Evolutionary conservation across 2,888 invertebrate species (phyloP).

Genomic region (Coecobrya sp.): DNA sequence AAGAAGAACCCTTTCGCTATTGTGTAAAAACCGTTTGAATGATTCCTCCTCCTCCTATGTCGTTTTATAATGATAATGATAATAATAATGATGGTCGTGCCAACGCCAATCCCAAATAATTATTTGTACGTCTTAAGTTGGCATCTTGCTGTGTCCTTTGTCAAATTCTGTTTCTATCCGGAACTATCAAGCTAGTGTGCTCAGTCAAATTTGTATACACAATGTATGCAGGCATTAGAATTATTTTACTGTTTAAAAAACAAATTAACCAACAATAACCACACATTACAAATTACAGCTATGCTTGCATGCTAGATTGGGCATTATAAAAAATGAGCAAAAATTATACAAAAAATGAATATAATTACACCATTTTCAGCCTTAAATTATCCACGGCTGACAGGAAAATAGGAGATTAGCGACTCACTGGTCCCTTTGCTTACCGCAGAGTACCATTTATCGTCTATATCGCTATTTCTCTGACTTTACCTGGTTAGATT

Average conservation of each 20-base stretch:
- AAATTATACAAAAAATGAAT: slow-evolving; percentile 72
- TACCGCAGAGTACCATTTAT: background rate
- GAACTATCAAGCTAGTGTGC: slow-evolving; percentile 15
- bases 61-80: slow-evolving; percentile 24
- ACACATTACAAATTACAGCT: background rate
- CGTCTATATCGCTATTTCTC: background rate
- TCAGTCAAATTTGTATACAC: background rate
- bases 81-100: slow-evolving; percentile 68
- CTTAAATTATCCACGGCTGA: slow-evolving; percentile 77
- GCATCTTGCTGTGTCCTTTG: slow-evolving; percentile 59
- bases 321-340: slow-evolving; percentile 43
- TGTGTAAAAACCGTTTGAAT: slow-evolving; percentile 47
- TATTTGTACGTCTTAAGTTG: slow-evolving; percentile 63
- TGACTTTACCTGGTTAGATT: slow-evolving; percentile 32
- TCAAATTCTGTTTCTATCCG: slow-evolving; percentile 38
- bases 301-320: slow-evolving; percentile 1
- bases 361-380: slow-evolving; percentile 75
- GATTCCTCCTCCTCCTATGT: slow-evolving; percentile 53
- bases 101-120: slow-evolving; percentile 71
- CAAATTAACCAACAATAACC: slow-evolving; percentile 37
- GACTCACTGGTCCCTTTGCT: slow-evolving; percentile 30
- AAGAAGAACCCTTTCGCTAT: slow-evolving; percentile 22
- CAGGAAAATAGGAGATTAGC: slow-evolving; percentile 78
- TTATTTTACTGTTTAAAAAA: slow-evolving; percentile 16
- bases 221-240: slow-evolving; percentile 7